Evolutionary conservation across 2,888 invertebrate species (phyloP).

Genomic region (Antitype chi): DNA sequence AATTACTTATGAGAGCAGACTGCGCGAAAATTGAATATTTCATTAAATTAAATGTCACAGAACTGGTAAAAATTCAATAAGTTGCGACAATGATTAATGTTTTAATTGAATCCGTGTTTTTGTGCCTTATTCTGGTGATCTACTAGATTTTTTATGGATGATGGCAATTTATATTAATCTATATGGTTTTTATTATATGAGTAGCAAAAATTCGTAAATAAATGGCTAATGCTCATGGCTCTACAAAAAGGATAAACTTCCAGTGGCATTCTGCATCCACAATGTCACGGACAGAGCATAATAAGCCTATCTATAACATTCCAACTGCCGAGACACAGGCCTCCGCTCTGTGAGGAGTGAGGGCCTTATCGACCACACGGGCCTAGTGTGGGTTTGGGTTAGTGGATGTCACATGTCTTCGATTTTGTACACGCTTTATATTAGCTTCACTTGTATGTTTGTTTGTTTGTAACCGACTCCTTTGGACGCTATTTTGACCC

Average conservation of each 20-base stretch:
- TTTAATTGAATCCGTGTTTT: constrained; percentile 35
- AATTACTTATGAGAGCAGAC: constrained; percentile 57
- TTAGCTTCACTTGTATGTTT: too few relatives aligned
- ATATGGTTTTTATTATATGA: constrained; percentile 10
- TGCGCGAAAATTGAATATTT: constrained; percentile 47
- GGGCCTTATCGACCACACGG: too few relatives aligned
- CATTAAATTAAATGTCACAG: constrained; percentile 55
- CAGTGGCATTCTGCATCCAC: background rate
- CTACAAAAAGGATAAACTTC: constrained; percentile 1
- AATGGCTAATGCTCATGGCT: background rate
- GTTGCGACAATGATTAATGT: constrained; percentile 55
- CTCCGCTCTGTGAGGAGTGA: too few relatives aligned
- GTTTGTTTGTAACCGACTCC: too few relatives aligned
- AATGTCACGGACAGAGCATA: constrained; percentile 2
- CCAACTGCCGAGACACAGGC: too few relatives aligned
- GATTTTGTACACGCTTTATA: too few relatives aligned
- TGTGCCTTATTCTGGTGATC: constrained; percentile 14
- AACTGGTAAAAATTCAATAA: constrained; percentile 53
- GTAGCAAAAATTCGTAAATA: constrained; percentile 4
- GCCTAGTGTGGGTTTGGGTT: too few relatives aligned
- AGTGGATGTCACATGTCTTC: too few relatives aligned
- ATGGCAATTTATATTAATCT: constrained; percentile 15
- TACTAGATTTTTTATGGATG: constrained; percentile 28
- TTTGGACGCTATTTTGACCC: too few relatives aligned
- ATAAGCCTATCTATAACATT: too few relatives aligned